Conservation (phyloP, 1,140 invertebrate genomes). For the Heliconius melpomene region DNA sequence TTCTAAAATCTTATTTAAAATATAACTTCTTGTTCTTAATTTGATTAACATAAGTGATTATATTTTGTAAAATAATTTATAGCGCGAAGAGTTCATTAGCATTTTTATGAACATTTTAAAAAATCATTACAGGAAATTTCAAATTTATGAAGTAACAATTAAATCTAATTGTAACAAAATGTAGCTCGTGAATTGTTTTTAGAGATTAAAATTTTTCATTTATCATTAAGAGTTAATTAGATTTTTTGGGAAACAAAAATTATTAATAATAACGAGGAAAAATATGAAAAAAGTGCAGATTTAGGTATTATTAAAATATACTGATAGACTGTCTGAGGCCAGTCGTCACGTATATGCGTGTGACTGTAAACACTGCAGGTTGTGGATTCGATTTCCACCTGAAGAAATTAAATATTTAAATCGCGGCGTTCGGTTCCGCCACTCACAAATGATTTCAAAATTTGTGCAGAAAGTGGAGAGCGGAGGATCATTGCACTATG, state of each 20-base stretch:
- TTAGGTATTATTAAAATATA: not conserved
- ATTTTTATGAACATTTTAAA: conserved; percentile 21
- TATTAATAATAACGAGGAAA: conserved; percentile 32
- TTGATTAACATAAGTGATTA: not conserved
- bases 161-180: conserved; percentile 25
- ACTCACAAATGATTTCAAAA: too few species aligned
- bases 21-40: not conserved
- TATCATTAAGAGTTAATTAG: conserved; percentile 34
- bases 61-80: conserved; percentile 15
- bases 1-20: not conserved
- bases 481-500: too few species aligned
- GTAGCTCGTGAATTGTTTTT: conserved; percentile 9
- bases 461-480: too few species aligned
- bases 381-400: too few species aligned
- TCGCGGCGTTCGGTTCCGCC: too few species aligned
- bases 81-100: conserved; percentile 16
- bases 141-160: conserved; percentile 14
- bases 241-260: conserved; percentile 27
- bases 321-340: too few species aligned
- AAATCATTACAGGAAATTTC: conserved; percentile 3
- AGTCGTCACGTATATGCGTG: too few species aligned
- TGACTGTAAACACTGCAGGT: too few species aligned
- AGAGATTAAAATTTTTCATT: conserved; percentile 22
- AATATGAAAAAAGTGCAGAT: conserved; percentile 33
- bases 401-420: too few species aligned